A percentile compares a stretch with the other conserved stretches of the same genome.
Evolutionary conservation across 1,140 invertebrate genomes (phyloP).

Genomic region (Drosophila lini): DNA sequence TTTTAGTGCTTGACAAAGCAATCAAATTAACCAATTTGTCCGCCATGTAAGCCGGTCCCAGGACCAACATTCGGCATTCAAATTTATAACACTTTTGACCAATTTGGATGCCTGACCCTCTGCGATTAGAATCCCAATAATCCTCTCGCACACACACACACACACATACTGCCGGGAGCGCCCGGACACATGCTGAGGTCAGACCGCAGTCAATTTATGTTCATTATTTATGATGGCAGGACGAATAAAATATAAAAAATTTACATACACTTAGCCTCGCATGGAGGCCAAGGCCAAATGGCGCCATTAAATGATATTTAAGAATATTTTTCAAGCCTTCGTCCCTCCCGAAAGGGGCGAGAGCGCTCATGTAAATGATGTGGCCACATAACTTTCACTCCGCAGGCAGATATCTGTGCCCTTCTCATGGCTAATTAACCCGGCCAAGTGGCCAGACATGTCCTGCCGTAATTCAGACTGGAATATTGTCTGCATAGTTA

Average conservation of each 20-base stretch:
- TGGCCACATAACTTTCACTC: conserved; percentile 43
- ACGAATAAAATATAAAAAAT: conserved; percentile 61
- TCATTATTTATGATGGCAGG: conserved; percentile 62
- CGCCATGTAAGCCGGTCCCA: conserved; percentile 28
- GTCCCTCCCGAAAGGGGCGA: not conserved
- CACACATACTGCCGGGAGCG: not conserved
- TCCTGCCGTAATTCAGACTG: conserved; percentile 47
- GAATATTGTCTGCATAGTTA: conserved; percentile 65
- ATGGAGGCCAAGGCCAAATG: conserved; percentile 39
- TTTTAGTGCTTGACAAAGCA: conserved; percentile 40
- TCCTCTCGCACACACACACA: conserved; percentile 16
- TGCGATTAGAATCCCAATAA: conserved; percentile 53
- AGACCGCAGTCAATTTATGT: conserved; percentile 53
- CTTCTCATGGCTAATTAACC: conserved; percentile 70
- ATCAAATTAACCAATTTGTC: conserved; percentile 62
- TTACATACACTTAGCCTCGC: conserved; percentile 29
- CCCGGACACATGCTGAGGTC: conserved; percentile 31
- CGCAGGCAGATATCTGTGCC: conserved; percentile 22
- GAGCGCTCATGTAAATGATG: conserved; percentile 56
- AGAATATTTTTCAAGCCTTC: conserved; percentile 49
- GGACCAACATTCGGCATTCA: conserved; percentile 42
- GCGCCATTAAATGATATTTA: conserved; percentile 51
- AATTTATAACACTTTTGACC: conserved; percentile 51
- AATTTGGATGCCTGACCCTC: conserved; percentile 36
- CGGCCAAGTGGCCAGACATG: conserved; percentile 51